Evolutionary conservation across 1,140 invertebrate genomes (phyloP).

Genomic region (Megalopta genalis): DNA sequence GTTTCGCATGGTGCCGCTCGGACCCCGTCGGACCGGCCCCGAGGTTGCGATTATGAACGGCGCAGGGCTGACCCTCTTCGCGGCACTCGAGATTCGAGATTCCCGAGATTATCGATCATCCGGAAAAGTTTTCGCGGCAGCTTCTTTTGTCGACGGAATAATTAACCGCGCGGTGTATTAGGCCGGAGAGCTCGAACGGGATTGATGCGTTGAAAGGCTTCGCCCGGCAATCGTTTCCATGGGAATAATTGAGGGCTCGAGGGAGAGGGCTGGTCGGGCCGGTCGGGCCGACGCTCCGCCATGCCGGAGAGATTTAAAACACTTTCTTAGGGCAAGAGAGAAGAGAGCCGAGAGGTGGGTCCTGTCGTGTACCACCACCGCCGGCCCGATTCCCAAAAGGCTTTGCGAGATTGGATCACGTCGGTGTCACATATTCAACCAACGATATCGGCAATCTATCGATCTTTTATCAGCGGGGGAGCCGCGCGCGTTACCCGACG

Average conservation of each 20-base stretch:
- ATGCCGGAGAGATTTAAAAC: conserved; percentile 52
- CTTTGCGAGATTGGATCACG: conserved; percentile 50
- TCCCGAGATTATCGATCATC: conserved; percentile 60
- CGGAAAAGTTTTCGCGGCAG: conserved; percentile 39
- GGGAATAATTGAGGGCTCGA: conserved; percentile 64
- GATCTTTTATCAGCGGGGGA: conserved; percentile 1
- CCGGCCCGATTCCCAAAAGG: conserved; percentile 31
- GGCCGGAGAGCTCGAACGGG: conserved; percentile 55
- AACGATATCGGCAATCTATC: conserved; percentile 29
- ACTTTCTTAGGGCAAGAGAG: conserved; percentile 30
- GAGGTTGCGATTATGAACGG: conserved; percentile 5
- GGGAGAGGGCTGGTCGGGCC: conserved; percentile 21
- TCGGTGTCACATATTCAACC: conserved; percentile 25
- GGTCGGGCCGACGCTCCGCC: not conserved
- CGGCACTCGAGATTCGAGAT: conserved; percentile 15
- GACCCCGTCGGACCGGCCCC: not conserved
- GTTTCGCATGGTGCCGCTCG: conserved; percentile 24
- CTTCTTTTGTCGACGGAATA: conserved; percentile 63
- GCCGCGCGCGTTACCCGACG: not conserved
- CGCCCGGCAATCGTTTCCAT: conserved; percentile 64
- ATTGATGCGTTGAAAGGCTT: conserved; percentile 68
- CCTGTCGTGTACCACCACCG: not conserved
- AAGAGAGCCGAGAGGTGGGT: not conserved
- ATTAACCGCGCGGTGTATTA: conserved; percentile 65
- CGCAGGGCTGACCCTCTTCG: conserved; percentile 15